phyloP scores from a whole-genome alignment of 2,888 invertebrate species.

The Silvanus unidentatus region DNA sequence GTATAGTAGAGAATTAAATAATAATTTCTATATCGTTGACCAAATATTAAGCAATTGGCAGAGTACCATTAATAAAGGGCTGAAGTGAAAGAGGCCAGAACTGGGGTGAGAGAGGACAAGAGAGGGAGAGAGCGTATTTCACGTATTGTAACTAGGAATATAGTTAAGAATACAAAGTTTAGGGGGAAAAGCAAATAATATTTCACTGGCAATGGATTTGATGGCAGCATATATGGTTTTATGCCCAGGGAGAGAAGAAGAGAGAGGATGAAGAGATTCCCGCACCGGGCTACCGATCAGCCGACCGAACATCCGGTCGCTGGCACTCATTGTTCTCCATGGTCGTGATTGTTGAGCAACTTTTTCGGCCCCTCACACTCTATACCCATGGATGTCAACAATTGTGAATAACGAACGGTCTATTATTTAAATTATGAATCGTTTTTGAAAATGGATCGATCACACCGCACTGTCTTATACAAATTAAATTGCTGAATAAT shows the following conservation, averaged over 20 bases:
- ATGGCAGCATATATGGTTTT: constrained; percentile 28
- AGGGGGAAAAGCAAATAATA: constrained; percentile 32
- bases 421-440: no score
- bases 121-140: constrained; percentile 16
- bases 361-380: neutral
- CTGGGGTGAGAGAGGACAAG: constrained; percentile 11
- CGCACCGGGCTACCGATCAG: constrained; percentile 35
- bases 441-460: no score
- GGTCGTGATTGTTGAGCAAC: constrained; percentile 5
- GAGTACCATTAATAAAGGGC: constrained; percentile 28
- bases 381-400: no score
- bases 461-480: no score
- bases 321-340: constrained; percentile 32
- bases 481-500: no score
- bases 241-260: neutral
- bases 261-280: constrained; percentile 24
- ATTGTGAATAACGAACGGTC: no score
- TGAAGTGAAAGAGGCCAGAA: neutral
- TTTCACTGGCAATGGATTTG: constrained; percentile 36
- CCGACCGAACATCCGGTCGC: constrained; percentile 39
- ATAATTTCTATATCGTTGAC: constrained; percentile 40
- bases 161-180: constrained; percentile 30
- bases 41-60: constrained; percentile 37
- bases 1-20: constrained; percentile 33
- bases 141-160: constrained; percentile 25